Base-by-base conservation (phyloP, 2,888 invertebrate genomes). In the Hydroisotoma schaefferi region DNA sequence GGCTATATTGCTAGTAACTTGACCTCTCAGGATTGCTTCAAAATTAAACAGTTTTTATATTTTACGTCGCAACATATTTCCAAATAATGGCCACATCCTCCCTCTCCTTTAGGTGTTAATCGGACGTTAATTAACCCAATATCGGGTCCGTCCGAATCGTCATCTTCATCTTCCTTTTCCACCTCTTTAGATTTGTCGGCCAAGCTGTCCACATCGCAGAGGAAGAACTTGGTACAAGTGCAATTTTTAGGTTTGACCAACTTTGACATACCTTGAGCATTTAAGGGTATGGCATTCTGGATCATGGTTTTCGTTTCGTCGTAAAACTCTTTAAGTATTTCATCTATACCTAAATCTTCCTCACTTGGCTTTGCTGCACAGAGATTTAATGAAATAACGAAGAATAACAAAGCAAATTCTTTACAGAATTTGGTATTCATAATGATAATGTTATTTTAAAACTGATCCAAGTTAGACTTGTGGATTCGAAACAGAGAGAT, bases 221-320 rank as follows among this genome's bases (percentile, higher is more conserved):
- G 38, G 23, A 59, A 59, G 26, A 59, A 59, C 28, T 54, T 65
- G 18, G 57, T 57, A 43, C 65, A 65, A 28, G 47, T 59, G 46
- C 65, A 62, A 38, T 37, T 27, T 27, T 29, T 33, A 23, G 40
- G 12, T 22, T 40, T 53, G 25, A 53, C 25, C n/a, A 26, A 53
- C 18, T 18, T 37, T 37, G 33, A 23, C 26, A n/a, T n/a, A n/a
- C n/a, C n/a, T n/a, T 53, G 40, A 40, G 38, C 40, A 53, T 53
- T 53, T 6, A 53, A n/a, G 18, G 53, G 40, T 3, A 49, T 49
- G n/a, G n/a, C 10, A 23, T 23, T 23, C 18, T 43, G 10, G 5
- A 47, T 4, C 22, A 26, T 23, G 10, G 22, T 18, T 10, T 22
- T 23, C n/a, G 10, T 12, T 22, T 23, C 23, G 22, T 47, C 47